Percentiles rank a stretch among this genome's conserved stretches.
phyloP scores from a whole-genome alignment of 1,140 invertebrate genomes.

The Leptopilina boulardi region DNA sequence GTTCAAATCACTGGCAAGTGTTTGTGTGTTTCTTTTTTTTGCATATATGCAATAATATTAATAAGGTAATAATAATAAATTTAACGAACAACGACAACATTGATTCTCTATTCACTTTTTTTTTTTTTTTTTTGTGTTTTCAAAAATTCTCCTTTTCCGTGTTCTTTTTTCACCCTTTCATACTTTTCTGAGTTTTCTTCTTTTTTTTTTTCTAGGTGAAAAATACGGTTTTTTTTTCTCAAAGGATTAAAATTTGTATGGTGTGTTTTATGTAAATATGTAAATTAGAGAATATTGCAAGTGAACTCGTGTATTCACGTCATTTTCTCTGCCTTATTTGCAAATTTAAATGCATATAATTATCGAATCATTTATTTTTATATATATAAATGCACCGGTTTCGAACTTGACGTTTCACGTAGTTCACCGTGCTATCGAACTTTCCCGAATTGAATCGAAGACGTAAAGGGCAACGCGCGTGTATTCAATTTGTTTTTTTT shows the following conservation, averaged over 20 bases:
- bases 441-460: slow-evolving; percentile 69
- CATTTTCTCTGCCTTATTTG: slow-evolving; percentile 39
- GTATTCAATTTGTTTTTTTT: slow-evolving; percentile 47
- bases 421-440: slow-evolving; percentile 64
- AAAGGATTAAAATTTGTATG: slow-evolving; percentile 34
- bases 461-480: slow-evolving; percentile 45
- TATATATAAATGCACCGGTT: slow-evolving; percentile 53
- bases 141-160: slow-evolving; percentile 44
- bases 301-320: slow-evolving; percentile 46
- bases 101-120: slow-evolving; percentile 47
- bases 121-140: too few relatives aligned
- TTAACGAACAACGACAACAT: slow-evolving; percentile 65
- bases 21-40: slow-evolving; percentile 43
- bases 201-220: slow-evolving; percentile 54
- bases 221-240: slow-evolving; percentile 61
- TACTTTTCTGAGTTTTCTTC: slow-evolving; percentile 49
- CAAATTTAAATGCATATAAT: slow-evolving; percentile 48
- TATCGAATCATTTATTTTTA: slow-evolving; percentile 17
- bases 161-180: slow-evolving; percentile 38
- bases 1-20: slow-evolving; percentile 75
- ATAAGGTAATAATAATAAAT: slow-evolving; percentile 57
- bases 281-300: slow-evolving; percentile 38
- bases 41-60: slow-evolving; percentile 44
- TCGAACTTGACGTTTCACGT: slow-evolving; percentile 56
- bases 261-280: slow-evolving; percentile 42